Conservation (phyloP, 2,888 invertebrate genomes). For the Hedya salicella region DNA sequence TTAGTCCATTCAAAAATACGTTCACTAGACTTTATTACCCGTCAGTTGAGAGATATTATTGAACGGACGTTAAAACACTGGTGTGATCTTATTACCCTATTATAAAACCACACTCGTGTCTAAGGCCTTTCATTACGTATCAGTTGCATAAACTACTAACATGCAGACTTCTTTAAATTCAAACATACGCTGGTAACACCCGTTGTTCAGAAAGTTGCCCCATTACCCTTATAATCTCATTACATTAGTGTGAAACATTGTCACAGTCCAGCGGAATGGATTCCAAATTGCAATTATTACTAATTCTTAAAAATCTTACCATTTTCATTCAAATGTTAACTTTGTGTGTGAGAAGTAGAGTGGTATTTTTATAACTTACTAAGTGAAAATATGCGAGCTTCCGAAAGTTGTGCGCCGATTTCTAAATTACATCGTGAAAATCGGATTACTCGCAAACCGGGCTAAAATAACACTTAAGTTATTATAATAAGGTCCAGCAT, state of each 20-base stretch:
- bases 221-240: conserved; percentile 37
- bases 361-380: not conserved
- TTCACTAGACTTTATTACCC: no score
- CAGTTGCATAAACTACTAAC: no score
- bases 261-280: conserved; percentile 32
- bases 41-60: no score
- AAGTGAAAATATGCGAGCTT: not conserved
- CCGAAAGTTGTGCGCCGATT: not conserved
- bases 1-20: no score
- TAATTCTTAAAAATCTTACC: not conserved
- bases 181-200: conserved; percentile 9
- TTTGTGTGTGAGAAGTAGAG: not conserved
- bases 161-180: not conserved
- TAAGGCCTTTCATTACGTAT: no score
- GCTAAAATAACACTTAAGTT: conserved; percentile 16
- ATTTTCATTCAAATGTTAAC: not conserved
- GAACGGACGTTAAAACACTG: no score
- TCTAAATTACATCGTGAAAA: conserved; percentile 22
- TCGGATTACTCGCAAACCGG: not conserved
- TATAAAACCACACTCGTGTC: no score
- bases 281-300: conserved; percentile 30
- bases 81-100: no score
- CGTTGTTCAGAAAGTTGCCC: conserved; percentile 12
- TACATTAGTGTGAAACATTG: conserved; percentile 33
- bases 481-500: conserved; percentile 18